Conservation (phyloP, 1,140 invertebrate genomes). For the Drosophila saltans region DNA sequence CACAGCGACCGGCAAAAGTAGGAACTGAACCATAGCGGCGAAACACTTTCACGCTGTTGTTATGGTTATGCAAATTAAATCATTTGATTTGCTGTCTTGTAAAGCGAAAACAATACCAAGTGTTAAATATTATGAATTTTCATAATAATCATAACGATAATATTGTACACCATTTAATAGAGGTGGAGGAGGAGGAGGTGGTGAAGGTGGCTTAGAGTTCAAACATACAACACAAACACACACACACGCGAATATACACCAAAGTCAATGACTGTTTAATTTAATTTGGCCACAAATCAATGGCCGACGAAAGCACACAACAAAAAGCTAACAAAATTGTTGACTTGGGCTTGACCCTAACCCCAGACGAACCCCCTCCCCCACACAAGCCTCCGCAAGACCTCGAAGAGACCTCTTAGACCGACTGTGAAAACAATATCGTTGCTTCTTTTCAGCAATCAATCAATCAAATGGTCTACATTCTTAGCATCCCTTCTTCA, state of each 20-base stretch:
- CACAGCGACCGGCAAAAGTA: conserved; percentile 34
- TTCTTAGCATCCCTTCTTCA: conserved; percentile 23
- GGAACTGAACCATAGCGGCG: conserved; percentile 70
- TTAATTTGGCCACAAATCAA: conserved; percentile 76
- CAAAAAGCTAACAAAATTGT: conserved; percentile 8
- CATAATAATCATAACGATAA: conserved; percentile 10
- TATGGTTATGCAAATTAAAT: conserved; percentile 72
- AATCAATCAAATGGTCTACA: conserved; percentile 65
- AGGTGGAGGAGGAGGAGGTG: not conserved
- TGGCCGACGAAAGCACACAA: conserved; percentile 34
- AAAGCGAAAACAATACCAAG: conserved; percentile 49
- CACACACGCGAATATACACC: not conserved
- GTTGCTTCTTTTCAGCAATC: conserved; percentile 52
- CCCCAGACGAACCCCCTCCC: conserved; percentile 12
- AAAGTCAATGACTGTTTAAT: conserved; percentile 80
- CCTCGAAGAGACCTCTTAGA: conserved; percentile 14
- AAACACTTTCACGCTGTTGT: conserved; percentile 71
- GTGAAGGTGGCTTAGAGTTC: not conserved
- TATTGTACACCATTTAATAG: not conserved
- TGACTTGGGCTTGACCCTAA: conserved; percentile 47
- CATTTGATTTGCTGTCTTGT: conserved; percentile 65
- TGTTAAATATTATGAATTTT: conserved; percentile 56
- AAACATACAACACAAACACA: not conserved
- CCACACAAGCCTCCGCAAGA: conserved; percentile 39
- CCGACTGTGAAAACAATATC: conserved; percentile 71